Base-by-base conservation (phyloP, 2,888 invertebrate genomes). In the Cetonia aurata region DNA sequence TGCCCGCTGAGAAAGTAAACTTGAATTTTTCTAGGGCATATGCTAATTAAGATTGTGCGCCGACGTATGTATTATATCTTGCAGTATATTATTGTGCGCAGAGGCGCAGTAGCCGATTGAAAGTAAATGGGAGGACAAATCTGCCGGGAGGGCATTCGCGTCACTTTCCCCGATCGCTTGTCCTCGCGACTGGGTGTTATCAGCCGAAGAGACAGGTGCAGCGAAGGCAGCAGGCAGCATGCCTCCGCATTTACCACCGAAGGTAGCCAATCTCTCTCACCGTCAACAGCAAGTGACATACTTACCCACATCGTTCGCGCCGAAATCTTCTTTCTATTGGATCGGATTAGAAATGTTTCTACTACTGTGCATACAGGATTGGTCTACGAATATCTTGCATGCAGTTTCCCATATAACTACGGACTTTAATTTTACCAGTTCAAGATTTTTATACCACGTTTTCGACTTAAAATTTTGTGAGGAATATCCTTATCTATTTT, bases 291-390 rank as follows among this genome's bases (percentile, higher is more conserved):
- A 31, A 13, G 42, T 53, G 69, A 46, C 69, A 69, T 31, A 69
- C 69, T 69, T 69, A 69, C 62, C 62, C 69, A 69, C 62, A 69
- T 60, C 69, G 53, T 52, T 44, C 33, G 31, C 62, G 48, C n/a
- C 13, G 31, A 62, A 25, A 48, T 62, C 62, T 57, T 57, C 62
- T 48, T 33, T 62, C 56, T 44, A 42, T 59, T 48, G 31, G 31
- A 17, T 62, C 48, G 15, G 48, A 33, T 62, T 62, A 48, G 62
- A 48, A 50, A 62, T 62, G 31, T 48, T 33, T 48, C 13, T 25
- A 62, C 31, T 62, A 17, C 53, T 53, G 25, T n/a, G 31, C n/a
- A 31, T 25, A 31, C 31, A 12, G 25, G 31, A 25, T 25, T n/a
- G n/a, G n/a, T n/a, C n/a, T n/a, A n/a, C n/a, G n/a, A n/a, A n/a